A percentile compares a stretch with the other conserved stretches of the same genome.
These are phyloP conservation scores for Antechinus stuartii DNA, from an alignment of 2,113 vertebrate genomes.

Conservation along the genomic window DNA sequence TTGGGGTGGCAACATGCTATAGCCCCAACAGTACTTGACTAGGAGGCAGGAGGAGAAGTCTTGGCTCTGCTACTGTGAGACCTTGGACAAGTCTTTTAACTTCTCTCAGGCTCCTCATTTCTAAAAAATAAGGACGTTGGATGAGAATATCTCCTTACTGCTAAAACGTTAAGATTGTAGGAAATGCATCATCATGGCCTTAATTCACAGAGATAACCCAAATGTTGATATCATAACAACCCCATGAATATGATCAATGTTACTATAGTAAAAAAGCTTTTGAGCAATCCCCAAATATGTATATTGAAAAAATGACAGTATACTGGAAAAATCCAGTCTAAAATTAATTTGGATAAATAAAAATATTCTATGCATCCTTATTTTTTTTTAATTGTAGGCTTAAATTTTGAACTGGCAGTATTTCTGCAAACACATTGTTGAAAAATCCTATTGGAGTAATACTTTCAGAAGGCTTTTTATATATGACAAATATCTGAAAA, in stretches of 20 bases:
- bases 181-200: neutral
- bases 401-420: neutral
- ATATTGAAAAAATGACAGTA: conserved; percentile 36
- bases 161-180: conserved; percentile 34
- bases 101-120: conserved; percentile 4
- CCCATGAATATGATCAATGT: conserved; percentile 17
- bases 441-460: conserved; percentile 33
- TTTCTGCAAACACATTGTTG: neutral
- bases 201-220: conserved; percentile 34
- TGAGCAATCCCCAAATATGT: conserved; percentile 9
- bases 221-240: neutral
- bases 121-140: neutral
- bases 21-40: conserved; percentile 11
- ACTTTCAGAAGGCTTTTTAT: neutral
- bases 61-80: neutral
- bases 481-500: neutral
- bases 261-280: conserved; percentile 44
- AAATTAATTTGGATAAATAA: conserved; percentile 38
- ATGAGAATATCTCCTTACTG: neutral
- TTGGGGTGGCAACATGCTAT: neutral
- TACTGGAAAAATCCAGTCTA: neutral
- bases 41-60: neutral
- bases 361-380: conserved; percentile 31
- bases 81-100: neutral
- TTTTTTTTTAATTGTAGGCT: conserved; percentile 14